These are phyloP conservation scores for Heliconius eleuchia DNA, from an alignment of 1,140 invertebrate species.

Conservation along the genomic window DNA sequence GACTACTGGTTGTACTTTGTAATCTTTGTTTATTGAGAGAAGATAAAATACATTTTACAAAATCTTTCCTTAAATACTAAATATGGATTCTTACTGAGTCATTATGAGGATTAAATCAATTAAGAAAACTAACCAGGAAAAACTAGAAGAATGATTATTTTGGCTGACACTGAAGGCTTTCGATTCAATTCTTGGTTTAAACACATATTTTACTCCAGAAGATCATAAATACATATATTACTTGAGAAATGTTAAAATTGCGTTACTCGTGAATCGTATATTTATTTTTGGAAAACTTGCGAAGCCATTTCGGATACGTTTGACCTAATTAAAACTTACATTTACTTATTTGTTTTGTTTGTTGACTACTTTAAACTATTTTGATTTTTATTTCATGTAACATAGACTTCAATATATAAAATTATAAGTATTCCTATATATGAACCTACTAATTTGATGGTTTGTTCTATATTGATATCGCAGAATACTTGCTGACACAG, in stretches of 20 bases:
- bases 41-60: no score
- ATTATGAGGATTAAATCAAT: no score
- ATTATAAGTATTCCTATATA: background rate
- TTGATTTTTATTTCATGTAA: background rate
- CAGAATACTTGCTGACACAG: no score
- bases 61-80: no score
- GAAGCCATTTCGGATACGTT: constrained; percentile 17
- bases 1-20: no score
- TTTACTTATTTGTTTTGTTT: constrained; percentile 7
- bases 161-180: background rate
- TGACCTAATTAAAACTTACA: constrained; percentile 24
- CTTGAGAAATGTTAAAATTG: background rate
- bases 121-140: no score
- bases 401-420: background rate
- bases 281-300: constrained; percentile 7
- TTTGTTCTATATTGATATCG: no score
- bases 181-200: no score
- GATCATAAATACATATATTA: background rate
- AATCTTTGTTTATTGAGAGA: no score
- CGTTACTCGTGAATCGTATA: constrained; percentile 5
- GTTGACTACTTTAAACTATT: background rate
- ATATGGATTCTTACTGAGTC: no score
- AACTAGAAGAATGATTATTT: background rate
- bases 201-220: no score
- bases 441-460: background rate